A percentile compares a stretch with the other conserved stretches of the same genome.
Conservation (phyloP, 2,113 vertebrate species). For the Aythya baeri region DNA sequence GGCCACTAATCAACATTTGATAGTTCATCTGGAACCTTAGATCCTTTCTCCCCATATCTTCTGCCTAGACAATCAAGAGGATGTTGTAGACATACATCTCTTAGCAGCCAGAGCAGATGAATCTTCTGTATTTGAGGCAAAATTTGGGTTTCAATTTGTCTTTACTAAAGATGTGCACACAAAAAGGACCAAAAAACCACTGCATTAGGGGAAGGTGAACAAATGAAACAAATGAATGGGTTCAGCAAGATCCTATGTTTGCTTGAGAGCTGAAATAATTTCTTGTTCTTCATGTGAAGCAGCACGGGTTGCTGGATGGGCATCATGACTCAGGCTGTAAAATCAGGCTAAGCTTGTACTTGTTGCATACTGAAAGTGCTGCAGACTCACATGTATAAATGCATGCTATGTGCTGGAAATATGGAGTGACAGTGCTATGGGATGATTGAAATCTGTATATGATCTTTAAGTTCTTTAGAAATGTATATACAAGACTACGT, state of each 20-base stretch:
- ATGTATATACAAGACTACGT: fast-evolving
- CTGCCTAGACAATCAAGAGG: not conserved
- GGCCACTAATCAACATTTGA: not conserved
- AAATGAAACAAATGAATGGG: not conserved
- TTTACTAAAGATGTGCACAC: not conserved
- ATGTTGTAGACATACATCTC: not conserved
- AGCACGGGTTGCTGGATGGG: not conserved
- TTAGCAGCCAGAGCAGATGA: not conserved
- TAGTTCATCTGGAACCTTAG: not conserved
- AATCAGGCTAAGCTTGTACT: not conserved
- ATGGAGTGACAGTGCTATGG: not conserved
- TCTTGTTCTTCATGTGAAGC: not conserved
- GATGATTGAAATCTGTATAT: fast-evolving
- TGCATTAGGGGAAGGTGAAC: not conserved
- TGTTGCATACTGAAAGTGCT: not conserved
- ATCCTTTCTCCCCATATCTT: not conserved
- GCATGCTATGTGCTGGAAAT: not conserved
- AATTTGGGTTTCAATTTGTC: not conserved
- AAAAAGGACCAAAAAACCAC: not conserved
- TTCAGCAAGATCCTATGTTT: not conserved
- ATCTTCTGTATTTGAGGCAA: not conserved
- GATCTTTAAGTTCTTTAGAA: not conserved
- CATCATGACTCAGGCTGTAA: not conserved
- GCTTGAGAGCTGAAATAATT: not conserved
- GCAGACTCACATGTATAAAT: fast-evolving